Conservation (phyloP, 2,797 vertebrate species). For the Pogoniulus pusillus region DNA sequence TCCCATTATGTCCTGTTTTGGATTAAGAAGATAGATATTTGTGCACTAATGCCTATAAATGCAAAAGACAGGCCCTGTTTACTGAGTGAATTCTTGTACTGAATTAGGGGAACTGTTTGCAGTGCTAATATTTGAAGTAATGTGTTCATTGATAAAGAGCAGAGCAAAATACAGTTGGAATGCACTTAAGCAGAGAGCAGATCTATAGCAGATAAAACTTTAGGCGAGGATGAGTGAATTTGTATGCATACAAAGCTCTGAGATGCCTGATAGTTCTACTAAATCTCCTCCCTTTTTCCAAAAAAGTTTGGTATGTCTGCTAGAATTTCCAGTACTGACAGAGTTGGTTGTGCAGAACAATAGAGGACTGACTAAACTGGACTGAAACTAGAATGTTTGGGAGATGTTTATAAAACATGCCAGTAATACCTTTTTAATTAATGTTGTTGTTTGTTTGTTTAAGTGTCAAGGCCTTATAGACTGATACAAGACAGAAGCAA, state of each 20-base stretch:
- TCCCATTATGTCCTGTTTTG: conserved; percentile 23
- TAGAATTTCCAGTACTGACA: neutral
- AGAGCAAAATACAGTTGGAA: conserved; percentile 5
- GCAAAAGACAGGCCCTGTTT: conserved; percentile 5
- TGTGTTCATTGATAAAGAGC: conserved; percentile 19
- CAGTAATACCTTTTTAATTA: neutral
- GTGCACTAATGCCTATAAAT: neutral
- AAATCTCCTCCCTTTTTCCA: neutral
- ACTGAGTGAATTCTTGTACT: conserved; percentile 20
- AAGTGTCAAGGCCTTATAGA: neutral
- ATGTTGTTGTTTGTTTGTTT: too few species aligned
- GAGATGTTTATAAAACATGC: neutral
- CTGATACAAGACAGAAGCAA: neutral
- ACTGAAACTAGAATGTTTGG: neutral
- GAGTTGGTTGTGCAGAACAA: neutral
- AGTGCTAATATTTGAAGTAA: conserved; percentile 32
- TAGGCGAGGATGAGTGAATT: neutral
- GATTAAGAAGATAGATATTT: conserved; percentile 10
- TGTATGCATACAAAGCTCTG: neutral
- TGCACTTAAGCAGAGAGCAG: conserved; percentile 21
- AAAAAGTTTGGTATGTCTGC: neutral
- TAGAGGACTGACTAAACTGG: neutral
- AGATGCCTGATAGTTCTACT: neutral
- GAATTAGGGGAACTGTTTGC: conserved; percentile 28
- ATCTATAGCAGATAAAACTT: neutral